Conservation (phyloP, 2,113 vertebrate species). For the Istiophorus platypterus region DNA sequence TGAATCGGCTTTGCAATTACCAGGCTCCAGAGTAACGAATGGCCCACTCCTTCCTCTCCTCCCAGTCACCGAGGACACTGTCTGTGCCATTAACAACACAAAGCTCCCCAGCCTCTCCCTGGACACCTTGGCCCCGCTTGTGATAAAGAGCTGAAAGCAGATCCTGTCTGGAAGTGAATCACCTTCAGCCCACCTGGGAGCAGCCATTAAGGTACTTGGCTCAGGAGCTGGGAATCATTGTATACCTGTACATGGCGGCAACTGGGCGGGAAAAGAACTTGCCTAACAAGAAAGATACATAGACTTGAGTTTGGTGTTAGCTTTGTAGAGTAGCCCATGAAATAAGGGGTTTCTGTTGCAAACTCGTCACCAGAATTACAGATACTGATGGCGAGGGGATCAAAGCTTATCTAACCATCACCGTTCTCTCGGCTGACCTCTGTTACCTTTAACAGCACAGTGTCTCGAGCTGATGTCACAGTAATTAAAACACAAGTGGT, state of each 20-base stretch:
- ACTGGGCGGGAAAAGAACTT: neutral
- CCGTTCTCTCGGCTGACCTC: conserved; percentile 22
- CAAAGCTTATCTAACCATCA: conserved; percentile 8
- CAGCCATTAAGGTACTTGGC: conserved; percentile 61
- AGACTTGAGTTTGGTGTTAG: conserved; percentile 17
- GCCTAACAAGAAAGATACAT: neutral
- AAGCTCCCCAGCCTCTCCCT: conserved; percentile 72
- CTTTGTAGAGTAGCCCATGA: neutral
- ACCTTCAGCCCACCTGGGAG: conserved; percentile 72
- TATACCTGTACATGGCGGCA: conserved; percentile 39
- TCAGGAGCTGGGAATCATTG: conserved; percentile 64
- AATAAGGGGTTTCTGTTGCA: neutral
- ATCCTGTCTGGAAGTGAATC: conserved; percentile 71
- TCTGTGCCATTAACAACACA: conserved; percentile 79
- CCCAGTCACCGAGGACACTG: conserved; percentile 69
- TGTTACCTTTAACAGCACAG: conserved; percentile 44
- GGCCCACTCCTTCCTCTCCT: conserved; percentile 30
- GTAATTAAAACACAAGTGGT: conserved; percentile 71
- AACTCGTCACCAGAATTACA: neutral
- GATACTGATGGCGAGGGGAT: conserved; percentile 1
- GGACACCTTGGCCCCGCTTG: conserved; percentile 76
- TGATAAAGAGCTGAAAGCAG: conserved; percentile 83
- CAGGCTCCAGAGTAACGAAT: conserved; percentile 62
- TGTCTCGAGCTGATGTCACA: conserved; percentile 64
- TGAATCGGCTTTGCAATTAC: conserved; percentile 68